phyloP scores from a whole-genome alignment of 1,140 invertebrate genomes.

The Conus ventricosus region DNA sequence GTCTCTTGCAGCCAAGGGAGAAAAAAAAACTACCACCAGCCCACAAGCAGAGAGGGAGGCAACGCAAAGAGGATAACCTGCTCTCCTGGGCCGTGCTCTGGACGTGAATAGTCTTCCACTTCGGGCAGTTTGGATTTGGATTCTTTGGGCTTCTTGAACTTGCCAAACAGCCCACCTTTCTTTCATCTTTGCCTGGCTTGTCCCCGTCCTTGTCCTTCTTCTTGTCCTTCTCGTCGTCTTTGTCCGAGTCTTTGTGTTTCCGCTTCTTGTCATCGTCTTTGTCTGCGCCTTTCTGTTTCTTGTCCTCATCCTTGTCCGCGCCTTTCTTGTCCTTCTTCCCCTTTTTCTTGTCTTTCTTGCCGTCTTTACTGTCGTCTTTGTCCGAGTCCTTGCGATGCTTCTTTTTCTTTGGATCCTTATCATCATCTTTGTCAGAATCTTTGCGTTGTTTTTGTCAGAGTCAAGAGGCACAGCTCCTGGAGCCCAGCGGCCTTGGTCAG shows the following conservation, averaged over 20 bases:
- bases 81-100: neutral
- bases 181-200: constrained; percentile 3
- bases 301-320: too few species aligned
- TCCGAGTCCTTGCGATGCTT: neutral
- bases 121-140: constrained; percentile 13
- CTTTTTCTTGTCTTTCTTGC: neutral
- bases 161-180: constrained; percentile 37
- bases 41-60: neutral
- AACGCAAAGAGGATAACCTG: constrained; percentile 22
- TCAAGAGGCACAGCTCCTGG: neutral
- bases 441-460: neutral
- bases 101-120: neutral
- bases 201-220: constrained; percentile 19
- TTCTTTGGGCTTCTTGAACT: constrained; percentile 38
- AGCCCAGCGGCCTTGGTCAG: neutral
- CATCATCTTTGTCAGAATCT: too few species aligned
- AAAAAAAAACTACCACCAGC: neutral
- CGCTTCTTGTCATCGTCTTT: neutral
- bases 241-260: constrained; percentile 22
- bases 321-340: constrained; percentile 1
- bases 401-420: neutral
- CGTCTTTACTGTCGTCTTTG: constrained; percentile 10
- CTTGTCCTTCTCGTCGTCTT: constrained; percentile 34
- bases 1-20: neutral
- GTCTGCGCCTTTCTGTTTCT: neutral